Conservation (phyloP, 2,113 vertebrate species). For the Formicarius rufipectus region DNA sequence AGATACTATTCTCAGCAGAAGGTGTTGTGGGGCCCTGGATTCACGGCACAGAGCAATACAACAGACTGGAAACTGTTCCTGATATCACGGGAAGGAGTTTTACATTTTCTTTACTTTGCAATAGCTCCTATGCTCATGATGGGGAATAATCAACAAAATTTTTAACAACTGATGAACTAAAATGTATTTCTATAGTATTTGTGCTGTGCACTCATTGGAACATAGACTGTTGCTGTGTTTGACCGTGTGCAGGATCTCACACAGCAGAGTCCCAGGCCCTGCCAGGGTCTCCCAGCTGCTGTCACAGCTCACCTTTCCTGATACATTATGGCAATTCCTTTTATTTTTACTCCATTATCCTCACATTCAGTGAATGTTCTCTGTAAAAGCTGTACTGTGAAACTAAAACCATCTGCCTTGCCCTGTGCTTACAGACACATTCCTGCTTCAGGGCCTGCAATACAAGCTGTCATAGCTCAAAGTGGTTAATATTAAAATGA, state of each 20-base stretch:
- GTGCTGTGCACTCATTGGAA: neutral
- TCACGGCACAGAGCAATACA: accelerated
- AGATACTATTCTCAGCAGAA: neutral
- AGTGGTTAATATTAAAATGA: neutral
- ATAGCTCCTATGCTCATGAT: neutral
- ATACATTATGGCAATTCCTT: neutral
- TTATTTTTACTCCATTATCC: neutral
- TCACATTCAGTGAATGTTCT: neutral
- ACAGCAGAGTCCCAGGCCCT: accelerated
- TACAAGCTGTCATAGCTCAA: neutral
- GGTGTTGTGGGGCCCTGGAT: too few relatives aligned
- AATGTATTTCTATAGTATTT: neutral
- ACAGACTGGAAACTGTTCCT: neutral
- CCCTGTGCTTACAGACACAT: neutral
- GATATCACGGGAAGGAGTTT: neutral
- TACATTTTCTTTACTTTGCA: neutral
- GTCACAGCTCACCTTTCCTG: neutral
- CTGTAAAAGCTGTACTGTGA: neutral
- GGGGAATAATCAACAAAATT: neutral
- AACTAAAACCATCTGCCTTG: neutral
- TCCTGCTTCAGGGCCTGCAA: neutral
- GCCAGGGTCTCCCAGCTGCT: neutral
- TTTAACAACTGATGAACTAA: neutral
- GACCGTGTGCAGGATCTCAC: accelerated
- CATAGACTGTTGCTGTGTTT: accelerated